Evolutionary conservation across 2,113 vertebrate species (phyloP).

Genomic region (Scopus umbretta): DNA sequence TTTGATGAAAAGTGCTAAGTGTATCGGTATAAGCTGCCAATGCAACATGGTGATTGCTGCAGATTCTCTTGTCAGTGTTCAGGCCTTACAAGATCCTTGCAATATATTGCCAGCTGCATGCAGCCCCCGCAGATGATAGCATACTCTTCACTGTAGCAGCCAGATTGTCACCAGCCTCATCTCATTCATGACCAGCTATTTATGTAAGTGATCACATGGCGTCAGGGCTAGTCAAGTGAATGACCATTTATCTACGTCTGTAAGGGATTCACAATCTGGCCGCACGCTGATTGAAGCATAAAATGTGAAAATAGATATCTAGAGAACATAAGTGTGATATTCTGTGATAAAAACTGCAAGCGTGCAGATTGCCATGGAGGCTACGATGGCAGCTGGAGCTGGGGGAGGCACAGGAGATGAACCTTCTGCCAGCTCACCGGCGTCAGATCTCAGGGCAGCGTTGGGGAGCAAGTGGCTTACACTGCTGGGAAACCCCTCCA

Average conservation of each 20-base stretch:
- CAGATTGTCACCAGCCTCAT: conserved; percentile 3
- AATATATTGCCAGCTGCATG: not conserved
- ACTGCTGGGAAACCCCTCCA: not conserved
- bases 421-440: not conserved
- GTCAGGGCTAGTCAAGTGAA: not conserved
- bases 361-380: not conserved
- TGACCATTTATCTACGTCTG: not conserved
- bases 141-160: not conserved
- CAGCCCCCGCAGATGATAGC: not conserved
- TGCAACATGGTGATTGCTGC: not conserved
- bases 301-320: not conserved
- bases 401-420: not conserved
- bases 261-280: conserved; percentile 5
- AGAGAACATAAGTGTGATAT: not conserved
- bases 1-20: not conserved
- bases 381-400: not conserved
- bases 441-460: not conserved
- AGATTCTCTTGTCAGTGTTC: not conserved
- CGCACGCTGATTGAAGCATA: not conserved
- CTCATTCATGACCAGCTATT: not conserved
- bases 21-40: not conserved
- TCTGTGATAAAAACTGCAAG: not conserved
- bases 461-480: not conserved
- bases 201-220: not conserved
- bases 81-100: not conserved